These are phyloP conservation scores for Meliscaeva auricollis DNA, from an alignment of 2,888 invertebrate genomes.

Conservation along the genomic window DNA sequence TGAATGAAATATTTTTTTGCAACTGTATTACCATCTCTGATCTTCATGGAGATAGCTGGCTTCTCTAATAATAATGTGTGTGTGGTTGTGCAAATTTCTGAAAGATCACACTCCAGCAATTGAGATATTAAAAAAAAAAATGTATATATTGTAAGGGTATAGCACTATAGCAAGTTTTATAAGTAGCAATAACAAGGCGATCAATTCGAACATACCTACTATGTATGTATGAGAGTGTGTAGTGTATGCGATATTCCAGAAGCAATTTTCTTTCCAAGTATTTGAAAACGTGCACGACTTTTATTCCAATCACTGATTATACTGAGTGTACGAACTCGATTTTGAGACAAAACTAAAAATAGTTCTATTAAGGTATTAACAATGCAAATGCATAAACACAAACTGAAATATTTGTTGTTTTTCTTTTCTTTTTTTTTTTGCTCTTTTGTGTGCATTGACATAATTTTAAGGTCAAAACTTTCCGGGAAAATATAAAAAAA, in stretches of 20 bases:
- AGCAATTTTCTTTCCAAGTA: constrained; percentile 53
- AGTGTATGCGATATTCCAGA: constrained; percentile 26
- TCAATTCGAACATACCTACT: background rate
- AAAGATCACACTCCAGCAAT: constrained; percentile 58
- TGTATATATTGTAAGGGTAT: background rate
- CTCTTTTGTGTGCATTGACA: constrained; percentile 17
- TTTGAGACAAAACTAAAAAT: constrained; percentile 53
- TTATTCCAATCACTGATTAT: constrained; percentile 15
- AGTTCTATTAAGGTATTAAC: constrained; percentile 56
- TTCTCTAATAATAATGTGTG: background rate
- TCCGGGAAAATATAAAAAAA: constrained; percentile 56
- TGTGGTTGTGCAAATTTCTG: constrained; percentile 31
- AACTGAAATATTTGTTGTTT: constrained; percentile 37
- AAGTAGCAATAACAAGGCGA: constrained; percentile 30
- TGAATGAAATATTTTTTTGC: background rate
- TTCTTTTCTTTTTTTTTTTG: constrained; percentile 1
- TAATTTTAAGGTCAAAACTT: constrained; percentile 62
- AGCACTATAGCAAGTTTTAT: constrained; percentile 17
- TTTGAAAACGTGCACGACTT: constrained; percentile 58
- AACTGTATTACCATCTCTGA: constrained; percentile 13
- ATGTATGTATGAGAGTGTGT: background rate
- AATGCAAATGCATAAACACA: constrained; percentile 58
- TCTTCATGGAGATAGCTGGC: constrained; percentile 14
- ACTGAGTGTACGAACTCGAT: constrained; percentile 30
- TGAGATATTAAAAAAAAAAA: constrained; percentile 52